Percentiles rank a stretch among this genome's conserved stretches.
These are phyloP conservation scores for Aphodius granarius DNA, from an alignment of 2,888 invertebrate genomes.

Conservation along the genomic window DNA sequence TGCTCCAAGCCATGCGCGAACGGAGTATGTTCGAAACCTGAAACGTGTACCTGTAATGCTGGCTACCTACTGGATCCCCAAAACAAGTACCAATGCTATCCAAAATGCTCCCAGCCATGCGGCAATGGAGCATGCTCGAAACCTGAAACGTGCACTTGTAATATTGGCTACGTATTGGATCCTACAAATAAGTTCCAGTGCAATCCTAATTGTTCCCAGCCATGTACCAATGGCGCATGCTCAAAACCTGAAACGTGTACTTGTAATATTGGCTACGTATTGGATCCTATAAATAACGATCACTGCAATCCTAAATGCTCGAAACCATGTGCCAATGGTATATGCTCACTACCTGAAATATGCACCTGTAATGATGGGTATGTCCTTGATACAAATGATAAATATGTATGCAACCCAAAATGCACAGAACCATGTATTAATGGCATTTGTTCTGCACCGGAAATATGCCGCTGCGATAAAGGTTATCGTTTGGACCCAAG, in stretches of 20 bases:
- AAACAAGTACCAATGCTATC: constrained; percentile 27
- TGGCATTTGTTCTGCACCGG: constrained; percentile 34
- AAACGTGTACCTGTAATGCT: constrained; percentile 28
- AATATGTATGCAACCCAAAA: constrained; percentile 35
- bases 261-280: constrained; percentile 35
- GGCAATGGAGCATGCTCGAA: constrained; percentile 28
- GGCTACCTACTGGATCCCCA: constrained; percentile 23
- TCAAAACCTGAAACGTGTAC: constrained; percentile 40
- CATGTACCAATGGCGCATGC: constrained; percentile 35
- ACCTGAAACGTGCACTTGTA: constrained; percentile 30
- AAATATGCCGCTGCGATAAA: constrained; percentile 28
- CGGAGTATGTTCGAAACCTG: constrained; percentile 37
- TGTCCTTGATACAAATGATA: constrained; percentile 30
- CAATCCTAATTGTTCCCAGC: constrained; percentile 30
- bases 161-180: constrained; percentile 26
- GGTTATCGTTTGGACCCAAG: constrained; percentile 20
- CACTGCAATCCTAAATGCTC: constrained; percentile 37
- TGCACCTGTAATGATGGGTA: constrained; percentile 32
- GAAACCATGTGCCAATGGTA: constrained; percentile 48
- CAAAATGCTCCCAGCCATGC: constrained; percentile 28
- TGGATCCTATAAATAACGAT: constrained; percentile 25
- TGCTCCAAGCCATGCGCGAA: constrained; percentile 36
- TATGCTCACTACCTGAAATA: constrained; percentile 19
- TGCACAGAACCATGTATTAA: constrained; percentile 34
- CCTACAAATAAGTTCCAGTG: constrained; percentile 22